Conservation (phyloP, 2,797 vertebrate genomes). For the Tapera naevia region DNA sequence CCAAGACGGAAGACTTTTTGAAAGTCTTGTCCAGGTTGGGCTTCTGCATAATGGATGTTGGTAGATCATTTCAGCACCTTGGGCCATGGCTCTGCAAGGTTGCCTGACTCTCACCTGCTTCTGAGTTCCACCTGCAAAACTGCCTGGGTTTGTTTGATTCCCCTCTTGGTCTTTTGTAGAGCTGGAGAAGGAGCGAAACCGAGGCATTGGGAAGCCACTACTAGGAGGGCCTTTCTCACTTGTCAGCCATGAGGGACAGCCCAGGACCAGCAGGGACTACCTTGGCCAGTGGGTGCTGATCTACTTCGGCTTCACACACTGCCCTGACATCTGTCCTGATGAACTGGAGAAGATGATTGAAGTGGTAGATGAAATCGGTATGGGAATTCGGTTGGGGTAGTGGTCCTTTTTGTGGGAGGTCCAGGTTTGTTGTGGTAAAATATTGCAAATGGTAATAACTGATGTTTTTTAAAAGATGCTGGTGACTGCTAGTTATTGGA, state of each 20-base stretch:
- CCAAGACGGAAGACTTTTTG: not conserved
- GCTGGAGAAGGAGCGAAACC: constrained; percentile 85
- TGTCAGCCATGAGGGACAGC: constrained; percentile 84
- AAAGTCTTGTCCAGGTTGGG: rapidly evolving
- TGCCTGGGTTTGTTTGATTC: not conserved
- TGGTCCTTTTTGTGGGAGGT: not conserved
- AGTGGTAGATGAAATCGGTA: constrained; percentile 93
- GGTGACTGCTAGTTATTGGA: not conserved
- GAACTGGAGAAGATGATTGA: constrained; percentile 96
- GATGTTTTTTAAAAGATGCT: not conserved
- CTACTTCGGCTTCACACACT: constrained; percentile 98
- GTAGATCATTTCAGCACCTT: rapidly evolving
- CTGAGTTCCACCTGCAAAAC: too few relatives aligned
- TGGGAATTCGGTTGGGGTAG: not conserved
- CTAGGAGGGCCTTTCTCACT: constrained; percentile 94
- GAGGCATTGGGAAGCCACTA: constrained; percentile 85
- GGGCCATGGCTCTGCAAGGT: rapidly evolving
- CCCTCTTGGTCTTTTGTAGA: constrained; percentile 64
- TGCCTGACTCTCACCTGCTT: rapidly evolving
- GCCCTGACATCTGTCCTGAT: constrained; percentile 96
- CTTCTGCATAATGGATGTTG: rapidly evolving
- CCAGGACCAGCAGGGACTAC: constrained; percentile 85
- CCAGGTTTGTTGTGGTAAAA: not conserved
- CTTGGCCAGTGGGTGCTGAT: constrained; percentile 91
- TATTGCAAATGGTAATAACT: not conserved